Percentiles rank a stretch among this genome's conserved stretches.
phyloP scores from a whole-genome alignment of 2,888 invertebrate species.

The Ormia ochracea region DNA sequence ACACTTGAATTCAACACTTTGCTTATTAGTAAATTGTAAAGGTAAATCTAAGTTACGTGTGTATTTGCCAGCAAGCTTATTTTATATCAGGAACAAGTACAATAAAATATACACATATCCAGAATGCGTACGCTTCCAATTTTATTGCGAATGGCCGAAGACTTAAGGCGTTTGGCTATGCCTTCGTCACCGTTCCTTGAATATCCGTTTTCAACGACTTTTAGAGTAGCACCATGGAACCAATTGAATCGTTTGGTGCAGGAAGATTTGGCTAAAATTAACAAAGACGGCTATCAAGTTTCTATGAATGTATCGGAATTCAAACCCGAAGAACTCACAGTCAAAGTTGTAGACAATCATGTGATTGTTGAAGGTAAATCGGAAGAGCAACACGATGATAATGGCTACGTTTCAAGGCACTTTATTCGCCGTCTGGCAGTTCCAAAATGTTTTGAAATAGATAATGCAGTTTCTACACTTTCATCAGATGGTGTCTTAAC shows the following conservation, averaged over 20 bases:
- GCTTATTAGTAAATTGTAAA: conserved; percentile 41
- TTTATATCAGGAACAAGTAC: too few relatives aligned
- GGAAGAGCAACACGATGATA: conserved; percentile 83
- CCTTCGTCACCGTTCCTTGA: conserved; percentile 59
- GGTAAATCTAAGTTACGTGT: not conserved
- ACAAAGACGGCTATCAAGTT: conserved; percentile 83
- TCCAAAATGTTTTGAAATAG: conserved; percentile 81
- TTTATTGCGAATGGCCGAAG: conserved; percentile 65
- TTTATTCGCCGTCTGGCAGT: conserved; percentile 84
- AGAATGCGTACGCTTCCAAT: conserved; percentile 64
- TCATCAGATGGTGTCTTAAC: conserved; percentile 89
- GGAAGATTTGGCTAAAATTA: conserved; percentile 68
- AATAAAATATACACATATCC: too few relatives aligned
- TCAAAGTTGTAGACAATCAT: conserved; percentile 80
- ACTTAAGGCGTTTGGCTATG: conserved; percentile 61
- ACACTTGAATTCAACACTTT: not conserved
- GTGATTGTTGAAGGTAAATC: conserved; percentile 84
- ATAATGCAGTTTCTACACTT: conserved; percentile 80
- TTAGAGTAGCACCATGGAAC: conserved; percentile 49
- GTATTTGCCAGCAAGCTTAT: not conserved
- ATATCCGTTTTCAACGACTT: conserved; percentile 40
- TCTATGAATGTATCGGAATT: conserved; percentile 84
- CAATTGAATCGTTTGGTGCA: conserved; percentile 54
- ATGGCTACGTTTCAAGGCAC: conserved; percentile 87
- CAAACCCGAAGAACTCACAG: conserved; percentile 82